Conservation (phyloP, 92 coral and sea anemone species). For the Diadumene lineata region DNA sequence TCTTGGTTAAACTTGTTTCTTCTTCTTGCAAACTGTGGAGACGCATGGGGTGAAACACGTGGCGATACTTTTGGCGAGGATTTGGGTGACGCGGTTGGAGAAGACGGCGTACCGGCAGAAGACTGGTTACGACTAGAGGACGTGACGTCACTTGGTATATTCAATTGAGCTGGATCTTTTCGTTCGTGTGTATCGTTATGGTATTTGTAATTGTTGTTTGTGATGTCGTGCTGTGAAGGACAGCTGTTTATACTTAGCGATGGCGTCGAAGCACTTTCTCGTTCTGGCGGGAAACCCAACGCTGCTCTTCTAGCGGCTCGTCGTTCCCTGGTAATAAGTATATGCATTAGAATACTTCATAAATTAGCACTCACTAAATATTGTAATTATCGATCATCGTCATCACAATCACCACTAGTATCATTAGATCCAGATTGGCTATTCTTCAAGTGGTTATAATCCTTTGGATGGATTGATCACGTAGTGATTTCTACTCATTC, state of each 20-base stretch:
- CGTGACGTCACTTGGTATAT: constrained; percentile 23
- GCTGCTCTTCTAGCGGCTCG: constrained; percentile 91
- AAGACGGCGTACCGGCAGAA: constrained; percentile 19
- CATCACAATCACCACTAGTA: neutral
- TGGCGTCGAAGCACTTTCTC: constrained; percentile 43
- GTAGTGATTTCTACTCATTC: too few species aligned
- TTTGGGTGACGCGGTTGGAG: constrained; percentile 46
- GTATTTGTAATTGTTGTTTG: constrained; percentile 26
- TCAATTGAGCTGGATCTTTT: constrained; percentile 31
- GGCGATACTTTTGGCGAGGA: constrained; percentile 71
- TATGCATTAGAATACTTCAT: neutral
- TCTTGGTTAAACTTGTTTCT: constrained; percentile 67
- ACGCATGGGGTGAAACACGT: constrained; percentile 57
- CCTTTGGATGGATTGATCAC: too few species aligned
- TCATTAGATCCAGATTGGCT: neutral
- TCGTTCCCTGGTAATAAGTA: constrained; percentile 83
- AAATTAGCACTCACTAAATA: neutral
- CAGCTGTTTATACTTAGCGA: constrained; percentile 10
- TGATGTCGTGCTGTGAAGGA: constrained; percentile 2
- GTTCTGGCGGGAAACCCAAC: constrained; percentile 51
- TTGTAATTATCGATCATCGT: neutral
- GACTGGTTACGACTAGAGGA: constrained; percentile 1
- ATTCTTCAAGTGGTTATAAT: too few species aligned
- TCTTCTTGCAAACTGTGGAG: constrained; percentile 66
- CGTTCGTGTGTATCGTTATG: constrained; percentile 14